Evolutionary conservation across 2,113 vertebrate species (phyloP), one percentile per base, ranked within the genome.

Genomic region (Plotosus lineatus): DNA sequence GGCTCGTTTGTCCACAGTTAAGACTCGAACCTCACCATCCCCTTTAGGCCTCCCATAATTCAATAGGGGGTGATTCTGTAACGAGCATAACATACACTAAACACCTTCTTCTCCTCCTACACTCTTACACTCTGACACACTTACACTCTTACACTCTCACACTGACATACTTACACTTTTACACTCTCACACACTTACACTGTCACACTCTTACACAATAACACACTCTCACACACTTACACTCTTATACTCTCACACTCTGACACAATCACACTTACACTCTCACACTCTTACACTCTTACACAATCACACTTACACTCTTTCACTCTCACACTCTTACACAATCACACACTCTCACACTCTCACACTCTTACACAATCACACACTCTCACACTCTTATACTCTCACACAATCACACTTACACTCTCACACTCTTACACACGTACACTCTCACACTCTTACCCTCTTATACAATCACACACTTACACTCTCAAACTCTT

Each of bases 31-130:
- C 86, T 99, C 98, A 7, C 98, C 96, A 73, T 99, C 98, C 33
- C 95, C 96, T 85, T 99, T 98, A 19, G 98, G 98, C 86, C 98
- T 91, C 65, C 98, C 98, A 4, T 96, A 99, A 53, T 93, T 93
- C 65, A 93, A 89, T 69, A 99, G 94, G 26, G 94, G 90, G 80
- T 98, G 97, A 87, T 98, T 99, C 98, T 99, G 83, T 58, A 89
- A 17, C 51, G 4, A n/a, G 19, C 26, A 23, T 10, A 42, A 48
- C 23, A 4, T 1, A 17, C 15, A 36, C n/a, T 33, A 9, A 17
- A n/a, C n/a, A n/a, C n/a, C n/a, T n/a, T n/a, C n/a, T n/a, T n/a
- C n/a, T n/a, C n/a, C n/a, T n/a, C n/a, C n/a, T n/a, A n/a, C n/a
- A n/a, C n/a, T n/a, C n/a, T n/a, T 0, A n/a, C 31, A 53, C 23